Evolutionary conservation across 2,797 vertebrate genomes (phyloP).

Genomic region (Intellagama lesueurii): DNA sequence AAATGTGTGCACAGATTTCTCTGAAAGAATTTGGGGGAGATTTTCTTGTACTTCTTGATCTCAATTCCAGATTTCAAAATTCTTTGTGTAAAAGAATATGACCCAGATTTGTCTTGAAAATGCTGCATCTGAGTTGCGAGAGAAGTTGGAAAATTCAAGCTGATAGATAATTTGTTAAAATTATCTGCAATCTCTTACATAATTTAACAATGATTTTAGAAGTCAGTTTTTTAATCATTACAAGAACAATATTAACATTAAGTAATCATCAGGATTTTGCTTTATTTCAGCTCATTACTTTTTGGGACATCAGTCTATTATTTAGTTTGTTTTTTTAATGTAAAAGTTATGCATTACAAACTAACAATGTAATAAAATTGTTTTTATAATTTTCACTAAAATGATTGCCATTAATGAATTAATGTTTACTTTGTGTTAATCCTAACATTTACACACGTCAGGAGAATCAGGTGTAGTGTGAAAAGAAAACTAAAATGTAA

Average conservation of each 20-base stretch:
- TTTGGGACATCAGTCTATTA: no score
- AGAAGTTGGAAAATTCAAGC: constrained; percentile 21
- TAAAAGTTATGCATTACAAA: no score
- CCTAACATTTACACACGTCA: not conserved
- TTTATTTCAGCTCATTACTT: no score
- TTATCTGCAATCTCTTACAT: not conserved
- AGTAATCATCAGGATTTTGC: no score
- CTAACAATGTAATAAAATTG: no score
- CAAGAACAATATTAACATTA: no score
- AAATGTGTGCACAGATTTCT: constrained; percentile 43
- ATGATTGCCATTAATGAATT: no score
- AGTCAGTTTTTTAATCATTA: no score
- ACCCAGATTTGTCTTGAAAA: constrained; percentile 42
- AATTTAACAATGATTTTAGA: no score
- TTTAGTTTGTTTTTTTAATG: no score
- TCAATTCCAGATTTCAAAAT: constrained; percentile 41
- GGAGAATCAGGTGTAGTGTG: constrained; percentile 47
- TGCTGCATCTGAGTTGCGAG: constrained; percentile 24
- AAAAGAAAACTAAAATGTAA: constrained; percentile 57
- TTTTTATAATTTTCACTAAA: no score
- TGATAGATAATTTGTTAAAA: not conserved
- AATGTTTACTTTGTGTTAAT: not conserved
- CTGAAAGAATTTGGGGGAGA: constrained; percentile 60
- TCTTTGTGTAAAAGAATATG: constrained; percentile 27
- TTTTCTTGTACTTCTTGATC: constrained; percentile 60